phyloP scores from a whole-genome alignment of 1,140 invertebrate species.

The Pararge aegeria region DNA sequence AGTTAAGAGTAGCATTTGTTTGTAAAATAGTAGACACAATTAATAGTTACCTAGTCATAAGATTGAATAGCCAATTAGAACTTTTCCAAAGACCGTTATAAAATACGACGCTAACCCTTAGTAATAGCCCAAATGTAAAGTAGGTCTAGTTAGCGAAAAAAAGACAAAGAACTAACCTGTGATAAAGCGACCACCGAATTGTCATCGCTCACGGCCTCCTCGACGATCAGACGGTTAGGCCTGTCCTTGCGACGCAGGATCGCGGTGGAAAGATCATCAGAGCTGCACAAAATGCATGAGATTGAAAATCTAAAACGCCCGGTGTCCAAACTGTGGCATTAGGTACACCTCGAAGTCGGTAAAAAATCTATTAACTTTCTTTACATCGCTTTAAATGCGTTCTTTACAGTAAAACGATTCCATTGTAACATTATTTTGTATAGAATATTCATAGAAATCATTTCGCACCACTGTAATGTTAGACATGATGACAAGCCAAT shows the following conservation, averaged over 20 bases:
- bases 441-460: slow-evolving; percentile 3
- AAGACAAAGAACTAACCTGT: slow-evolving; percentile 82
- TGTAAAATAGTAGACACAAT: no score
- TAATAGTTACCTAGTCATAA: no score
- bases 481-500: slow-evolving; percentile 79
- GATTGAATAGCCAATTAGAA: neutral
- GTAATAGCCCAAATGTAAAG: neutral
- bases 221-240: slow-evolving; percentile 98
- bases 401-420: neutral
- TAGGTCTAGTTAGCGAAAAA: slow-evolving; percentile 4
- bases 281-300: slow-evolving; percentile 73
- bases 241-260: slow-evolving; percentile 98
- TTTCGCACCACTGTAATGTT: slow-evolving; percentile 40
- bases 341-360: neutral
- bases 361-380: neutral
- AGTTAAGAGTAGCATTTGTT: no score
- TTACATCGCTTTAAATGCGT: neutral
- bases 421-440: neutral
- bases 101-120: neutral
- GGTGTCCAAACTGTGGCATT: neutral
- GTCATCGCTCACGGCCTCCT: slow-evolving; percentile 98
- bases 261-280: slow-evolving; percentile 98
- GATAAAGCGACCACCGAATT: slow-evolving; percentile 98
- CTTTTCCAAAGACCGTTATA: no score
- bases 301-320: slow-evolving; percentile 22